Conservation (phyloP, 2,113 vertebrate species). For the Menura novaehollandiae region DNA sequence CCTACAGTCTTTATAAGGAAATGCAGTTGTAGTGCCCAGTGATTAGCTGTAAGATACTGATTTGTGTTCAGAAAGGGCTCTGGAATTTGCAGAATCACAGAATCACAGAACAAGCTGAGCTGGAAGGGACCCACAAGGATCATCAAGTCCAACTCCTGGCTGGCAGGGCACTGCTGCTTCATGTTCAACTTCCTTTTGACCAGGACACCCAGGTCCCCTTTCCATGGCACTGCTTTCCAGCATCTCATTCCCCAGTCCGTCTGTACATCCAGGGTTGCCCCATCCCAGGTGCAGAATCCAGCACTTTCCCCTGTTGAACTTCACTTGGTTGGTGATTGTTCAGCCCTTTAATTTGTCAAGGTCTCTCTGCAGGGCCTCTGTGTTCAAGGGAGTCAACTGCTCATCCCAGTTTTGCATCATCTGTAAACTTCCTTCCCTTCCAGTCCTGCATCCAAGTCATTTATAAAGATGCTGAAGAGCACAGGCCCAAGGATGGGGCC, state of each 20-base stretch:
- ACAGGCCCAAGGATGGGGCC: too few species aligned
- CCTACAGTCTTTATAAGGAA: neutral
- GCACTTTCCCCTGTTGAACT: neutral
- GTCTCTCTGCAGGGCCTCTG: too few species aligned
- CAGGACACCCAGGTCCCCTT: neutral
- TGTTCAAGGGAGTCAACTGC: too few species aligned
- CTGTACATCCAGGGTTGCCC: neutral
- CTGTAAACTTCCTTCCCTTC: too few species aligned
- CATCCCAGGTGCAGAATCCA: fast-evolving
- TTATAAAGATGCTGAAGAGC: too few species aligned
- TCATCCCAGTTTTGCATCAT: too few species aligned
- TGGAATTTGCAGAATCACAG: neutral
- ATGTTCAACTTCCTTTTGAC: neutral
- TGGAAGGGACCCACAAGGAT: neutral
- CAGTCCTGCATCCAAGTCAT: too few species aligned
- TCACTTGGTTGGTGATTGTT: neutral
- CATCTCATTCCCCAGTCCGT: neutral
- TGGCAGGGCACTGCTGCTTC: neutral
- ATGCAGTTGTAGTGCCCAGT: neutral
- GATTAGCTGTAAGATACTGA: neutral
- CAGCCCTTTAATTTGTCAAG: too few species aligned
- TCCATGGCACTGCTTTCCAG: neutral
- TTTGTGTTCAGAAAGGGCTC: neutral
- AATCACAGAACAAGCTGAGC: neutral
- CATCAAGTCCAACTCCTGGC: neutral